Evolutionary conservation across 2,888 invertebrate genomes (phyloP).

Genomic region (Drosophila tanythrix): DNA sequence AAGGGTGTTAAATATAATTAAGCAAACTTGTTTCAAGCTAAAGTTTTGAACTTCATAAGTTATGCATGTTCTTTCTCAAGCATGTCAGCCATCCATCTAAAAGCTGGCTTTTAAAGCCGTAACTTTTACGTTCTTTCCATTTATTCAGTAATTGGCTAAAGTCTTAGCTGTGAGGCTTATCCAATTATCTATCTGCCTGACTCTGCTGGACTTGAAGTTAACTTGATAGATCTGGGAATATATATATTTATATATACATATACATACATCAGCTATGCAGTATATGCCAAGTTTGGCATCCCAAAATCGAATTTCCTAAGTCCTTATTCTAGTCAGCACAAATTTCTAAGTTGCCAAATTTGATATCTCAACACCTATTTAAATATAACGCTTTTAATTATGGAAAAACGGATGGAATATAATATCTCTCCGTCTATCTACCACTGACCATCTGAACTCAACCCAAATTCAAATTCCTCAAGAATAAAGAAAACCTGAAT

Average conservation of each 20-base stretch:
- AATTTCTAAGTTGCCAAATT: background rate
- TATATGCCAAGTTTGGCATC: background rate
- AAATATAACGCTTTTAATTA: no score
- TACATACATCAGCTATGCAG: background rate
- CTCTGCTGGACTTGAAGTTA: background rate
- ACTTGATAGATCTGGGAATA: background rate
- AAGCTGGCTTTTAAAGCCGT: background rate
- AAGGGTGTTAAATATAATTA: background rate
- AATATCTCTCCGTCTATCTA: fast-evolving
- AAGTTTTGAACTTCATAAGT: background rate
- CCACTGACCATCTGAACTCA: background rate
- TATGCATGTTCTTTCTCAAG: background rate
- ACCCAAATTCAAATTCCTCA: no score
- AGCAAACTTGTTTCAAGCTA: background rate
- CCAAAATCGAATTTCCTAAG: fast-evolving
- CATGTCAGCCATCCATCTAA: background rate
- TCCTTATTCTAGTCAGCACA: background rate
- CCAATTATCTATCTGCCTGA: background rate
- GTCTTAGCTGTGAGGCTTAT: background rate
- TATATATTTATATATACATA: no score
- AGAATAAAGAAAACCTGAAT: background rate
- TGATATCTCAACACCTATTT: background rate
- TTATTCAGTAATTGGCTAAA: background rate
- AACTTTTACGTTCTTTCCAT: background rate
- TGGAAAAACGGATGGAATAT: background rate